Base-by-base conservation (phyloP, 1,140 invertebrate genomes). In the Pararge aegeria region DNA sequence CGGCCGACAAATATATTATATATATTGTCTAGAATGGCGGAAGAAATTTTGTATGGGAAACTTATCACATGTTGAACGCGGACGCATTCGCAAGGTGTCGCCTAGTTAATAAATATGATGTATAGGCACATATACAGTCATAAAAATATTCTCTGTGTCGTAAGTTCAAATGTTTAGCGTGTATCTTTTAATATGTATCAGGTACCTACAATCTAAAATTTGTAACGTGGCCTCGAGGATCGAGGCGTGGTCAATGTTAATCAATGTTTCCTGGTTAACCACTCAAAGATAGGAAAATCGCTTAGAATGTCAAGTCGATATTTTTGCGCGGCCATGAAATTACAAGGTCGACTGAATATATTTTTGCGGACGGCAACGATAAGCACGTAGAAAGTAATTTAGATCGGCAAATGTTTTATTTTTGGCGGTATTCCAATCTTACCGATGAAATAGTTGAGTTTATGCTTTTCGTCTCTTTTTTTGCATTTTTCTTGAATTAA, bases 271-370 rank as follows among this genome's bases (percentile, higher is more conserved):
- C 86, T 89, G 81, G 85, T 86, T 80, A 83, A 78, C 78, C 73
- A 77, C 76, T 81, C 71, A 72, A 78, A 82, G 75, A 85, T 85
- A 82, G 80, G 80, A 75, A 83, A 86, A 83, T 80, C 76, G 75
- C 79, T 81, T 87, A 80, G 80, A 84, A 87, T 87, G 81, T 87
- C 78, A 89, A 76, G 74, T 83, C 85, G 83, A 86, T 89, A 89
- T 89, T 87, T 89, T 89, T 85, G 83, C 84, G 70, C 74, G 81
- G 68, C 86, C 81, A 70, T 85, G 83, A 85, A 81, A 68, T 73
- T 64, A 79, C 82, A 87, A 89, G 84, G 86, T 79, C 78, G 70
- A 29, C 53, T 53, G 68, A 72, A 76, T 79, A 76, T 68, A 73
- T 75, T 80, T 83, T 83, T 80, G 78, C 74, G 64, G 64, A 64